A percentile compares a stretch with the other conserved stretches of the same genome.
Conservation (phyloP, 2,113 vertebrate genomes). For the Petromus typicus region DNA sequence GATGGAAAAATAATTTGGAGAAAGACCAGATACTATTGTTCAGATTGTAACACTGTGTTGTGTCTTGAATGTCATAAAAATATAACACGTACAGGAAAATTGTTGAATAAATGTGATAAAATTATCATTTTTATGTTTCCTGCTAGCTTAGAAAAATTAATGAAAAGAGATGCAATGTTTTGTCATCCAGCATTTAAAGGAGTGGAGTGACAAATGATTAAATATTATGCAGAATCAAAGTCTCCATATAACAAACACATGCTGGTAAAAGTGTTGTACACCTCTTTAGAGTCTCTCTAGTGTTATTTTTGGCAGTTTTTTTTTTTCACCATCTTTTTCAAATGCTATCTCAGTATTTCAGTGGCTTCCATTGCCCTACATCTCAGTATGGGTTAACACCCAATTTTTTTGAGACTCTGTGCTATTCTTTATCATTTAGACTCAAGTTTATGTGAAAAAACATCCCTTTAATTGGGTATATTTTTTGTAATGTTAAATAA, state of each 20-base stretch:
- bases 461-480: neutral
- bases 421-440: neutral
- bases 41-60: neutral
- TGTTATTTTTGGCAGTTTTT: neutral
- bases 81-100: neutral
- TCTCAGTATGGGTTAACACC: neutral
- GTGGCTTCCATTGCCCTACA: neutral
- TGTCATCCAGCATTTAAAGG: neutral
- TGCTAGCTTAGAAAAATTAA: neutral
- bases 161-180: neutral
- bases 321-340: neutral
- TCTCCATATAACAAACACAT: neutral
- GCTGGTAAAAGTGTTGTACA: neutral
- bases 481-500: neutral
- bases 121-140: neutral
- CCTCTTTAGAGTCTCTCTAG: neutral
- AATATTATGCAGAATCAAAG: neutral
- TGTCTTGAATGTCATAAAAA: neutral
- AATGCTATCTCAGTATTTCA: neutral
- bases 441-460: neutral
- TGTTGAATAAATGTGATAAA: neutral
- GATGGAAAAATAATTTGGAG: neutral
- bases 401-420: neutral
- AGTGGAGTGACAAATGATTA: neutral
- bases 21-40: neutral